A percentile compares a stretch with the other conserved stretches of the same genome.
Evolutionary conservation across 2,113 vertebrate species (phyloP).

Genomic region (Siphamia tubifer): DNA sequence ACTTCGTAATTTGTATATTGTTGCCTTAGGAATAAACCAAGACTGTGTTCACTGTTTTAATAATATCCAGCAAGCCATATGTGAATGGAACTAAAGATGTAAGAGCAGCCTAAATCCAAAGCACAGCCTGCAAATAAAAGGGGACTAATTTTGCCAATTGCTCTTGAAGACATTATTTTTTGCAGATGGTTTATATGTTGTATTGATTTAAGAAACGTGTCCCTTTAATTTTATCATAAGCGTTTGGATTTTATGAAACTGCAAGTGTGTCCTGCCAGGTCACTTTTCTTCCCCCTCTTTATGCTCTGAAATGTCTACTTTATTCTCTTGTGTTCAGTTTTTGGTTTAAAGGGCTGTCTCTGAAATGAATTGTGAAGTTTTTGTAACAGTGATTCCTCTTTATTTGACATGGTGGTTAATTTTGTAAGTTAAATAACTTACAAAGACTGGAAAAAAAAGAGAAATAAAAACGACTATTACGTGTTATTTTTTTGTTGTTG

Average conservation of each 20-base stretch:
- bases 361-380: background rate
- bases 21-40: slow-evolving; percentile 81
- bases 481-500: too few relatives aligned
- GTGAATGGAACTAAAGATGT: slow-evolving; percentile 59
- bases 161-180: slow-evolving; percentile 61
- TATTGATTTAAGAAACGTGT: slow-evolving; percentile 32
- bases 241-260: slow-evolving; percentile 33
- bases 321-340: slow-evolving; percentile 1
- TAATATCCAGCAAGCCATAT: slow-evolving; percentile 75
- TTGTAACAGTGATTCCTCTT: background rate
- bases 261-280: slow-evolving; percentile 10
- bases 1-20: slow-evolving; percentile 66
- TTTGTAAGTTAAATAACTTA: too few relatives aligned
- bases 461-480: too few relatives aligned
- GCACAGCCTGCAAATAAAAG: slow-evolving; percentile 60
- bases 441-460: too few relatives aligned
- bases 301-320: background rate
- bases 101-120: slow-evolving; percentile 70
- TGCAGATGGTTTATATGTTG: slow-evolving; percentile 49
- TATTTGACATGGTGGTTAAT: slow-evolving; percentile 12
- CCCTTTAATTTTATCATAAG: slow-evolving; percentile 21
- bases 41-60: slow-evolving; percentile 59
- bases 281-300: too few relatives aligned
- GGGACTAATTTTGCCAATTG: slow-evolving; percentile 57
- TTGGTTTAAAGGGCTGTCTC: slow-evolving; percentile 1